These are phyloP conservation scores for Chiloscyllium plagiosum DNA, from an alignment of 2,113 vertebrate species.

Conservation along the genomic window DNA sequence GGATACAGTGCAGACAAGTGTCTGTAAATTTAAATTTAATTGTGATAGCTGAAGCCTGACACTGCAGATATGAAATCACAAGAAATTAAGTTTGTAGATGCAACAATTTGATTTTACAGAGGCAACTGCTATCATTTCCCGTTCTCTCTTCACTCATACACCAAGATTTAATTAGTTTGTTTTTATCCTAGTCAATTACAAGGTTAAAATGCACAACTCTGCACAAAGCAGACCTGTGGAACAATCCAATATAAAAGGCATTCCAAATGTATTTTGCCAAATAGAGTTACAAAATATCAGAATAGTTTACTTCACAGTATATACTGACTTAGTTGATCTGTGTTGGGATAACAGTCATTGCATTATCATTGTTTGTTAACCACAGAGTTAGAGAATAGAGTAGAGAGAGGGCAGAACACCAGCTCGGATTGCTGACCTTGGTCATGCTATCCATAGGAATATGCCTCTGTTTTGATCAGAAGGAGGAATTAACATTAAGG, in stretches of 20 bases:
- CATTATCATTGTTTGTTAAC: background rate
- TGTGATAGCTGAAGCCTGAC: background rate
- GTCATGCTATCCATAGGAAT: background rate
- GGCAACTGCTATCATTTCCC: background rate
- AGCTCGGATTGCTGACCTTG: background rate
- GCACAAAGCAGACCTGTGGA: background rate
- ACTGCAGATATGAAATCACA: background rate
- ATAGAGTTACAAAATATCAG: background rate
- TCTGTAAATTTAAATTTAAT: background rate
- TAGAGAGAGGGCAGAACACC: background rate
- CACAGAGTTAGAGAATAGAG: background rate
- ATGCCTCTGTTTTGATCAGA: background rate
- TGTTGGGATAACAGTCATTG: background rate
- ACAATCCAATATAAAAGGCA: background rate
- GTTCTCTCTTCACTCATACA: background rate
- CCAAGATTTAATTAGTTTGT: conserved; percentile 23
- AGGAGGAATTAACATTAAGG: background rate
- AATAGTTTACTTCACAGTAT: background rate
- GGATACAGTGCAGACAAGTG: conserved; percentile 19
- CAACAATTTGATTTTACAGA: conserved; percentile 1
- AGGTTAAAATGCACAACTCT: background rate
- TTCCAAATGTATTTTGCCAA: background rate
- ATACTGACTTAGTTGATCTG: background rate
- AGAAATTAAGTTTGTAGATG: conserved; percentile 12
- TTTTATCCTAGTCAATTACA: background rate